Conservation (phyloP, 2,113 vertebrate species). For the Tragelaphus buxtoni region DNA sequence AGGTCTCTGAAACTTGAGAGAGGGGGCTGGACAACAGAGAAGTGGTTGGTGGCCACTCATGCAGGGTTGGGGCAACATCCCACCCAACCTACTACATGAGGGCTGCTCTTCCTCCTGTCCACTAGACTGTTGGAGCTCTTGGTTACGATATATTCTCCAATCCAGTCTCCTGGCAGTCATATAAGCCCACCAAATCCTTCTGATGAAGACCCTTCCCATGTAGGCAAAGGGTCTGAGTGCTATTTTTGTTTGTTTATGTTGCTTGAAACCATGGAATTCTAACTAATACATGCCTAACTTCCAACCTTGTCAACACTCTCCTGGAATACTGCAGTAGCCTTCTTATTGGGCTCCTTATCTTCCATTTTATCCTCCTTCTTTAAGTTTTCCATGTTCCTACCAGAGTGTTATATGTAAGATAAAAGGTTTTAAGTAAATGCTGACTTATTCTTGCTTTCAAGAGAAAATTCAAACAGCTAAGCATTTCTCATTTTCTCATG, state of each 20-base stretch:
- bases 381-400: slow-evolving; percentile 3
- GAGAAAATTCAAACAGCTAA: not conserved
- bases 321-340: not conserved
- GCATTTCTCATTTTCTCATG: not conserved
- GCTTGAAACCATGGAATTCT: not conserved
- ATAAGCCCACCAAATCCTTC: not conserved
- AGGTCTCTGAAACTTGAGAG: not conserved
- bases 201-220: not conserved
- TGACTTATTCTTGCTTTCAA: slow-evolving; percentile 6
- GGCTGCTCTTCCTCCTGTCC: not conserved
- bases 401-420: not conserved
- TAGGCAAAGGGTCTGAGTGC: not conserved
- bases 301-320: not conserved
- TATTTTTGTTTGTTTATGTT: not conserved
- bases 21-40: not conserved
- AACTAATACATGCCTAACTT: not conserved
- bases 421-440: not conserved
- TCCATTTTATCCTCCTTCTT: not conserved
- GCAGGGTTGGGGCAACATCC: not conserved
- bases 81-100: fast-evolving
- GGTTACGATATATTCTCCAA: not conserved
- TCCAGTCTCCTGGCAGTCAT: not conserved
- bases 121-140: not conserved
- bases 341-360: not conserved
- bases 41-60: not conserved